Evolutionary conservation across 2,797 vertebrate genomes (phyloP).

Genomic region (Squalus acanthias): DNA sequence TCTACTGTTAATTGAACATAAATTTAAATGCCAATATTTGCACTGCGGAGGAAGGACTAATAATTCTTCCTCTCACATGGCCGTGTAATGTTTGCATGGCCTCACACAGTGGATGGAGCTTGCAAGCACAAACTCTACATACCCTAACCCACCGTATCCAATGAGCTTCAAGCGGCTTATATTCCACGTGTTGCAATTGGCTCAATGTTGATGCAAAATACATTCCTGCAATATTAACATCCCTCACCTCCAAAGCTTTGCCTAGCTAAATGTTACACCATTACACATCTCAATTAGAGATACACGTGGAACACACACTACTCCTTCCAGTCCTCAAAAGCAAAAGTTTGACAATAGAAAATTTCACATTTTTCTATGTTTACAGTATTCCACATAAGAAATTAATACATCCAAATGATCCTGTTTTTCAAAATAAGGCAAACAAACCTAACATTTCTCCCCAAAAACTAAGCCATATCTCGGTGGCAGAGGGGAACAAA

Average conservation of each 20-base stretch:
- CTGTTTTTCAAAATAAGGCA: background rate
- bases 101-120: background rate
- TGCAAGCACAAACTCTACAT: background rate
- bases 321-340: background rate
- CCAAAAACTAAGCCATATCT: background rate
- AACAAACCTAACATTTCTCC: background rate
- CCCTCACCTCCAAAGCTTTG: background rate
- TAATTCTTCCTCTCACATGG: background rate
- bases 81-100: background rate
- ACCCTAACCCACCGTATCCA: background rate
- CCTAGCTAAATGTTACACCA: background rate
- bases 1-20: background rate
- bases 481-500: background rate
- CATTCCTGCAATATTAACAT: background rate
- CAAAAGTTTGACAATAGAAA: background rate
- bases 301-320: background rate
- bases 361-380: background rate
- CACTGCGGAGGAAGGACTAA: background rate
- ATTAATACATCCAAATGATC: background rate
- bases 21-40: background rate
- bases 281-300: background rate
- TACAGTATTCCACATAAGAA: background rate
- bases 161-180: background rate
- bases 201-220: background rate
- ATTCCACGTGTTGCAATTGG: background rate